phyloP scores from a whole-genome alignment of 2,113 vertebrate genomes.

The Sardina pilchardus region DNA sequence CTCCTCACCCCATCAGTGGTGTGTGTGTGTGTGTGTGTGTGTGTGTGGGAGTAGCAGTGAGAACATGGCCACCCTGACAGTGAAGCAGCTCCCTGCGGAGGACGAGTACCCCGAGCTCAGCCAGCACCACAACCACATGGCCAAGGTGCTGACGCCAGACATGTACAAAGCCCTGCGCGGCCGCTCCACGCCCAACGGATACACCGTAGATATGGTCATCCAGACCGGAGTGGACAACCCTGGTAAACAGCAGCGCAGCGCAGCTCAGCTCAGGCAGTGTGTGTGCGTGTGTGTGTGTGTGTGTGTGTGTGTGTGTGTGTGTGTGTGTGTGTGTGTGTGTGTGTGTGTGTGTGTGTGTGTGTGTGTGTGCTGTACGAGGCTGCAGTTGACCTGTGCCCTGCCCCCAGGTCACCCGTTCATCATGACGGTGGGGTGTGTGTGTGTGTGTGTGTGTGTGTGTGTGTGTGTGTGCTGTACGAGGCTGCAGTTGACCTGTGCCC shows the following conservation, averaged over 20 bases:
- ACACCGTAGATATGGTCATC: constrained; percentile 79
- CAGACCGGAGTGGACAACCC: constrained; percentile 85
- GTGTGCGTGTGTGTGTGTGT: not conserved
- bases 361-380: not conserved
- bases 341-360: not conserved
- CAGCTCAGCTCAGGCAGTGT: not conserved
- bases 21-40: constrained; percentile 36
- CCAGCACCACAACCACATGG: constrained; percentile 78
- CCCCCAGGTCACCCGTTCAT: constrained; percentile 90
- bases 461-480: not conserved
- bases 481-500: not conserved
- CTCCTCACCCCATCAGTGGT: constrained; percentile 52
- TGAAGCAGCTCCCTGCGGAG: constrained; percentile 68
- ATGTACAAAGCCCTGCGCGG: constrained; percentile 71
- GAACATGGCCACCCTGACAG: constrained; percentile 67
- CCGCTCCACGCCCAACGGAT: constrained; percentile 70
- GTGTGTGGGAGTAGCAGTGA: constrained; percentile 69
- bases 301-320: not conserved
- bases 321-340: no score
- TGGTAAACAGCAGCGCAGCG: constrained; percentile 68
- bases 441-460: not conserved
- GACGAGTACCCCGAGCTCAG: constrained; percentile 76
- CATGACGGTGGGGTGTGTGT: constrained; percentile 93
- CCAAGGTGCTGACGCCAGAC: constrained; percentile 73
- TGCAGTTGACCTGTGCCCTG: not conserved